Percentiles rank a stretch among this genome's conserved stretches.
Conservation (phyloP, 1,140 invertebrate genomes). For the Zaprionus kolodkinae region DNA sequence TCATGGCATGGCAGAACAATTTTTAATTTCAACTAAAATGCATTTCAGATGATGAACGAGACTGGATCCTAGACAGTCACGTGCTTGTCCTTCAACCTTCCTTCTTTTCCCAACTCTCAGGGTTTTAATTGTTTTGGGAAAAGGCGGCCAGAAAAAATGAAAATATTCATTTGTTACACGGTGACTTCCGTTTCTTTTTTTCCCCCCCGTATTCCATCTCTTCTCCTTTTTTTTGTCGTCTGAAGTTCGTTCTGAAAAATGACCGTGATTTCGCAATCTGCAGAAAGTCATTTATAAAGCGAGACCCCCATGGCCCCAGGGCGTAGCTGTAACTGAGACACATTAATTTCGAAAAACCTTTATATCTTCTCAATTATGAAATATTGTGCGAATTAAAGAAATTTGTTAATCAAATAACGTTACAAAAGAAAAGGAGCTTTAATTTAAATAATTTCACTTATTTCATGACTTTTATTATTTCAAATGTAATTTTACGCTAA, state of each 20-base stretch:
- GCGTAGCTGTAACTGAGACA: not conserved
- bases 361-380: not conserved
- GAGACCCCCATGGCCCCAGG: not conserved
- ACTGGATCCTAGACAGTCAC: conserved; percentile 6
- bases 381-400: not conserved
- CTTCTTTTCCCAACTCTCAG: not conserved
- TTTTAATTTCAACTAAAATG: conserved; percentile 75
- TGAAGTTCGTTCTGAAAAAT: conserved; percentile 56
- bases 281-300: conserved; percentile 52
- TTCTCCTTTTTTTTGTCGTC: conserved; percentile 5
- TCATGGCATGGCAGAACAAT: conserved; percentile 23
- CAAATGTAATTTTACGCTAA: not conserved
- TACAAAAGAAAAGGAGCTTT: not conserved
- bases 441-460: not conserved
- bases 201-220: not conserved
- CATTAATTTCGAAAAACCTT: not conserved
- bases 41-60: conserved; percentile 76
- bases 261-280: conserved; percentile 39
- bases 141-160: conserved; percentile 55
- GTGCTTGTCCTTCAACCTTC: not conserved
- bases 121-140: conserved; percentile 78
- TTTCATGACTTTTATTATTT: not conserved
- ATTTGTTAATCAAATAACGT: not conserved
- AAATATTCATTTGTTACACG: conserved; percentile 68
- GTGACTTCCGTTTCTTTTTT: not conserved